Base-by-base conservation (phyloP, 2,113 vertebrate genomes). In the Strix uralensis region DNA sequence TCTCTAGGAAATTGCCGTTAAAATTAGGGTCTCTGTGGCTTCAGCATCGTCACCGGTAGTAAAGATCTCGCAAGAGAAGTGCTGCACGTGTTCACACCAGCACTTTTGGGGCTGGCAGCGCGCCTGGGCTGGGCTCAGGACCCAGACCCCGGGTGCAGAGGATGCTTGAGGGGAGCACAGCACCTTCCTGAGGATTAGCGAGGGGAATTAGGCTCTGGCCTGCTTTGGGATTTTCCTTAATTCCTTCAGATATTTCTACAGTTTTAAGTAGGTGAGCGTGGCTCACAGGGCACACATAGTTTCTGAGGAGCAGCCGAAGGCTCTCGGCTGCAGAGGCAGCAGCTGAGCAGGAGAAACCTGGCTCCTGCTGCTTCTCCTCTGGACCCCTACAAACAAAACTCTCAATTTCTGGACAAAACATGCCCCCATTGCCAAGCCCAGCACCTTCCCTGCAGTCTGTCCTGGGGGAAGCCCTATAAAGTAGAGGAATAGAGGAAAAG, bases 1-100 rank as follows among this genome's bases (percentile, higher is more conserved):
- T 72, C 15, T 57, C 58, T 32, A 61, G 36, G 66, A 58, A 90
- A 70, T 0, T 25, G n/a, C 79, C 3, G 1, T 46, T 42, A 63
- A 61, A 44, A 40, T 17, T 5, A 7, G 55, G 59, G 52, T 55
- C 32, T 62, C 61, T 30, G 70, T 4, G 54, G 46, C 36, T 49
- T 54, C 87, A 42, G 49, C 40, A 5, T 13, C 0, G 0, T 14
- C 2, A 2, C 58, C 2, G 7, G 10, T 0, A 14, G 29, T 12
- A 32, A 62, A 36, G n/a, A 52, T 47, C 32, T 58, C 5, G 4
- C n/a, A 5, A 22, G 58, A 22, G 2, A 12, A 70, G 57, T 0
- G 6, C n/a, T 59, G 80, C 67, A 40, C 7, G 2, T 59, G 77
- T 17, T 54, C 9, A 11, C 5, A 0, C 21, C 5, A 3, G 13